These are phyloP conservation scores for Thalassarche chlororhynchos DNA, from an alignment of 2,113 vertebrate species.

Conservation along the genomic window DNA sequence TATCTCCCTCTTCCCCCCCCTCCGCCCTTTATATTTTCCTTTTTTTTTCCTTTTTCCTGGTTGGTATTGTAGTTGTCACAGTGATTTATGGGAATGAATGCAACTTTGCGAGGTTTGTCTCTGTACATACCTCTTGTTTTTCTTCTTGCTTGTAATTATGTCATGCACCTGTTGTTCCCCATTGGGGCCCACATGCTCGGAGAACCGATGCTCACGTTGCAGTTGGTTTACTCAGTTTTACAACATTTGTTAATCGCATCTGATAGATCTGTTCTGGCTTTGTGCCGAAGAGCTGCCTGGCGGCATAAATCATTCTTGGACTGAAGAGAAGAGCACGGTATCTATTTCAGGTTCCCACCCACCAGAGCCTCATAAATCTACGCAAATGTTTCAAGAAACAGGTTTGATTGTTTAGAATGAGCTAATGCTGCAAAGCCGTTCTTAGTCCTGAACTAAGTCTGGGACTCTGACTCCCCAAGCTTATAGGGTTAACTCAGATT, in stretches of 20 bases:
- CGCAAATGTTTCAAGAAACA: constrained; percentile 22
- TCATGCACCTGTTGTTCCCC: constrained; percentile 44
- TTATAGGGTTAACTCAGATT: constrained; percentile 42
- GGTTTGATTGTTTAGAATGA: constrained; percentile 43
- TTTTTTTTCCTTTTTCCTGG: neutral
- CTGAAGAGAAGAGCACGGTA: constrained; percentile 4
- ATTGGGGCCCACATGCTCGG: neutral
- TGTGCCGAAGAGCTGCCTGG: constrained; percentile 5
- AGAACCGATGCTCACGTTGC: neutral
- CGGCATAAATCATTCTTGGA: constrained; percentile 55
- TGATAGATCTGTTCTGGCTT: constrained; percentile 32
- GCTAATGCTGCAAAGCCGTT: constrained; percentile 33
- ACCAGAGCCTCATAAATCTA: constrained; percentile 55
- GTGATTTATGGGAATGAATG: constrained; percentile 39
- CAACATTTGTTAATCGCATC: constrained; percentile 13
- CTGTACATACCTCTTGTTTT: constrained; percentile 14
- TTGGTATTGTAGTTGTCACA: neutral
- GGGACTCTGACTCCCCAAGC: neutral
- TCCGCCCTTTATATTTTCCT: neutral
- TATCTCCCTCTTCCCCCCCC: neutral
- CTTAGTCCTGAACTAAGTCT: neutral
- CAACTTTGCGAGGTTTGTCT: neutral
- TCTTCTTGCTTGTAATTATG: neutral
- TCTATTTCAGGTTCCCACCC: constrained; percentile 58
- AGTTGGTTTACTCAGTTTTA: constrained; percentile 30